A percentile compares a stretch with the other conserved stretches of the same genome.
phyloP scores from a whole-genome alignment of 2,797 vertebrate species.

The Epinephelus malabaricus region DNA sequence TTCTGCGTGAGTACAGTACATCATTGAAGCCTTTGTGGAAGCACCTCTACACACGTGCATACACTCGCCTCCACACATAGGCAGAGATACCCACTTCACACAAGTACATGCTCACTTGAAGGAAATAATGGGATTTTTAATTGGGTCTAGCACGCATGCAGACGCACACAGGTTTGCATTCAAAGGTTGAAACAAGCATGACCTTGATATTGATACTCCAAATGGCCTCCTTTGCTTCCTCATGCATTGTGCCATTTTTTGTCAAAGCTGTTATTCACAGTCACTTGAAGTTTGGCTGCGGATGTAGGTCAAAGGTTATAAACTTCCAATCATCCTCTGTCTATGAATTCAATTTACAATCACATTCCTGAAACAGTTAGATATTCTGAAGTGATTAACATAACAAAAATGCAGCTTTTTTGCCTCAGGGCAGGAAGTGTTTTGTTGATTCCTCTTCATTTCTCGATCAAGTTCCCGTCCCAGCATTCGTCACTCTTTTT shows the following conservation, averaged over 20 bases:
- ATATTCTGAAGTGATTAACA: slow-evolving; percentile 20
- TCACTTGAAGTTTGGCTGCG: background rate
- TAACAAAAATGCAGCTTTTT: slow-evolving; percentile 11
- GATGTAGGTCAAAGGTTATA: background rate
- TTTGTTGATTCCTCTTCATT: slow-evolving; percentile 30
- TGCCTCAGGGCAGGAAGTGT: slow-evolving; percentile 10
- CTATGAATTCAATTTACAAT: background rate
- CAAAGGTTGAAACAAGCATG: background rate
- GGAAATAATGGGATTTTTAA: background rate
- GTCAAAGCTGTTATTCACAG: slow-evolving; percentile 2
- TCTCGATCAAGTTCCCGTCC: slow-evolving; percentile 4
- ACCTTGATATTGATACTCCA: background rate
- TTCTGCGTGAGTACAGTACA: slow-evolving; percentile 86
- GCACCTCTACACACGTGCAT: background rate
- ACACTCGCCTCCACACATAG: background rate
- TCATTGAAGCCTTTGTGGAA: background rate
- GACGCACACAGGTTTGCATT: background rate
- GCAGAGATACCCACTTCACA: background rate
- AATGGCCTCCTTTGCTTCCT: slow-evolving; percentile 12
- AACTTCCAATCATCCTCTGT: background rate
- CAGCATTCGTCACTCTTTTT: background rate
- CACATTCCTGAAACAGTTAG: background rate
- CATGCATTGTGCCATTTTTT: background rate
- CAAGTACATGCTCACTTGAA: background rate
- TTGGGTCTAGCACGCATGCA: background rate